Percentiles rank a stretch among this genome's conserved stretches.
Evolutionary conservation across 2,113 vertebrate species (phyloP).

Genomic region (Theropithecus gelada): DNA sequence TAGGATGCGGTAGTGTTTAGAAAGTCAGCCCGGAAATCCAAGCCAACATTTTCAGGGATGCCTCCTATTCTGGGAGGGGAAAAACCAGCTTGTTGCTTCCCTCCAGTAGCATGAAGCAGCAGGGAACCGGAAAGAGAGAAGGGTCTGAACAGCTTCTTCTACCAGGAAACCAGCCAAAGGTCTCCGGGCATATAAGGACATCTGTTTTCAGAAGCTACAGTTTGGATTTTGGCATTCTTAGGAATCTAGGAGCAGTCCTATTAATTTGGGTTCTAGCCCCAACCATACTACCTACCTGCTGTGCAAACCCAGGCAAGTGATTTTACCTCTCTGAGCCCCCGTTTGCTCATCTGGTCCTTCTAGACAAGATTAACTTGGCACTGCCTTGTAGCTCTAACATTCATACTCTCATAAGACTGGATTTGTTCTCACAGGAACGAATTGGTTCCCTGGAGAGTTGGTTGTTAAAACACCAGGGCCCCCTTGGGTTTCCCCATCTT

Average conservation of each 20-base stretch:
- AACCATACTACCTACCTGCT: neutral
- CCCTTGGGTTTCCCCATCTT: neutral
- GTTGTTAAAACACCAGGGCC: neutral
- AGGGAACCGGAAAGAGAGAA: neutral
- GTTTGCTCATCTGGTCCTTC: neutral
- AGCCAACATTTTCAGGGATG: neutral
- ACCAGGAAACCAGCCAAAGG: neutral
- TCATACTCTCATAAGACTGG: neutral
- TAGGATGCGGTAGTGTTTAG: conserved; percentile 48
- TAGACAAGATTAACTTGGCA: neutral
- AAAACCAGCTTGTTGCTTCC: neutral
- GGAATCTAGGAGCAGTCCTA: neutral
- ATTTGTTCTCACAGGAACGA: neutral
- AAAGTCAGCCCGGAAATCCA: conserved; percentile 45
- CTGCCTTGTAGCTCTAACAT: neutral
- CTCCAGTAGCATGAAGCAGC: neutral
- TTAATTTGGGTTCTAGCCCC: neutral
- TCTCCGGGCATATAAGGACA: neutral
- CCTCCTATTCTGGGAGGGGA: neutral
- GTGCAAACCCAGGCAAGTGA: neutral
- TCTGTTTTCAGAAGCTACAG: neutral
- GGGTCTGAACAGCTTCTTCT: neutral
- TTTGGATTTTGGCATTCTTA: neutral
- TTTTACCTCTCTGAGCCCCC: neutral
- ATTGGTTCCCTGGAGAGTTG: neutral